These are phyloP conservation scores for Euplexia lucipara DNA, from an alignment of 2,888 invertebrate genomes.

Conservation along the genomic window DNA sequence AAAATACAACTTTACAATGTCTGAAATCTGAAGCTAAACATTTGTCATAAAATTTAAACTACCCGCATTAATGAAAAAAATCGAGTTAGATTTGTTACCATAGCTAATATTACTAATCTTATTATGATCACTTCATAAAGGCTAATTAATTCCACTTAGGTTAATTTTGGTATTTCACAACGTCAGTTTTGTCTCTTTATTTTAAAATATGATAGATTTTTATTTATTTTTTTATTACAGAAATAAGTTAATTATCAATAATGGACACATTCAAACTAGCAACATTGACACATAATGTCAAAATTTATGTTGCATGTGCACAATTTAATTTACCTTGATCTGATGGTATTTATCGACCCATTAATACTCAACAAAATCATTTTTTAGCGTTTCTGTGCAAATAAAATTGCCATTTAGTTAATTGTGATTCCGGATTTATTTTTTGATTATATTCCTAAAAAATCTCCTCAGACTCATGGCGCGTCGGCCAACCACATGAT, in stretches of 20 bases:
- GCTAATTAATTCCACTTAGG: no score
- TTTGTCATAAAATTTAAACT: constrained; percentile 13
- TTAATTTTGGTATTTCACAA: no score
- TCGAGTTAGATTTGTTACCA: background rate
- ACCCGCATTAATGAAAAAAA: constrained; percentile 13
- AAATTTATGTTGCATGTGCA: constrained; percentile 3
- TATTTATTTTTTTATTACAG: background rate
- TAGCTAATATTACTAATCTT: no score
- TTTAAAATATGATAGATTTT: no score
- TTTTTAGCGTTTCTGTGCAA: background rate
- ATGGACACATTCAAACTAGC: background rate
- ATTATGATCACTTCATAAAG: no score
- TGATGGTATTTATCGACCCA: background rate
- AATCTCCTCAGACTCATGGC: no score
- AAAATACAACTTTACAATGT: background rate
- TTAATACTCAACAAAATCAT: no score
- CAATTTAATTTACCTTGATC: constrained; percentile 3
- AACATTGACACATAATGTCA: constrained; percentile 25
- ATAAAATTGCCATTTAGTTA: background rate
- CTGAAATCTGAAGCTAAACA: background rate
- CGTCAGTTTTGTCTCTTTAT: no score
- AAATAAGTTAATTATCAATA: no score
- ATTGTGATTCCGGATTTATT: no score
- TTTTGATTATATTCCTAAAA: no score
- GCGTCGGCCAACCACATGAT: no score